Conservation (phyloP, 2,888 invertebrate genomes). For the Macaria notata region DNA sequence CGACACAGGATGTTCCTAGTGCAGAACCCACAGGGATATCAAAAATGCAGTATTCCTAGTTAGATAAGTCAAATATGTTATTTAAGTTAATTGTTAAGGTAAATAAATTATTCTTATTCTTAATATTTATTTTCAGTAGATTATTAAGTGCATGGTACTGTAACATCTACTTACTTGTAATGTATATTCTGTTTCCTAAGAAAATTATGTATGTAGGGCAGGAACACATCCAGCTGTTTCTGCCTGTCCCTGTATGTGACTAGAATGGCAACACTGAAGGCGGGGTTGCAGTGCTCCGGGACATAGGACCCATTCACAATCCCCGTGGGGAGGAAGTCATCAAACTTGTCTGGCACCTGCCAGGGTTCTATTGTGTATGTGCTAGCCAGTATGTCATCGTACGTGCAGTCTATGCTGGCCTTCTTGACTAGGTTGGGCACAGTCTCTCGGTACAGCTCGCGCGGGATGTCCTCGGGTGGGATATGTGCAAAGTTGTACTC, state of each 20-base stretch:
- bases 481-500: constrained; percentile 54
- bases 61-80: too few species aligned
- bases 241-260: constrained; percentile 90
- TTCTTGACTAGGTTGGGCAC: constrained; percentile 42
- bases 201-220: constrained; percentile 93
- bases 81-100: too few species aligned
- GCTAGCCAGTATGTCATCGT: constrained; percentile 53
- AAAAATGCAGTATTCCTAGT: too few species aligned
- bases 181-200: constrained; percentile 91
- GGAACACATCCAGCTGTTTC: constrained; percentile 88
- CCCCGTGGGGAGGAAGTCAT: constrained; percentile 49
- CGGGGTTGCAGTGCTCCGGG: constrained; percentile 61
- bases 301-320: constrained; percentile 59
- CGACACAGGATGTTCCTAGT: too few species aligned
- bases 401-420: constrained; percentile 53
- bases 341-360: constrained; percentile 46
- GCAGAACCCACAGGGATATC: too few species aligned
- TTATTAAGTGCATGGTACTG: too few species aligned
- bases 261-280: constrained; percentile 89
- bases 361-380: constrained; percentile 41
- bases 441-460: constrained; percentile 45
- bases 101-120: too few species aligned
- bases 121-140: too few species aligned
- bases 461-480: constrained; percentile 42
- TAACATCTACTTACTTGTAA: constrained; percentile 79